These are phyloP conservation scores for Tetragonula carbonaria DNA, from an alignment of 2,888 invertebrate species.

Conservation along the genomic window DNA sequence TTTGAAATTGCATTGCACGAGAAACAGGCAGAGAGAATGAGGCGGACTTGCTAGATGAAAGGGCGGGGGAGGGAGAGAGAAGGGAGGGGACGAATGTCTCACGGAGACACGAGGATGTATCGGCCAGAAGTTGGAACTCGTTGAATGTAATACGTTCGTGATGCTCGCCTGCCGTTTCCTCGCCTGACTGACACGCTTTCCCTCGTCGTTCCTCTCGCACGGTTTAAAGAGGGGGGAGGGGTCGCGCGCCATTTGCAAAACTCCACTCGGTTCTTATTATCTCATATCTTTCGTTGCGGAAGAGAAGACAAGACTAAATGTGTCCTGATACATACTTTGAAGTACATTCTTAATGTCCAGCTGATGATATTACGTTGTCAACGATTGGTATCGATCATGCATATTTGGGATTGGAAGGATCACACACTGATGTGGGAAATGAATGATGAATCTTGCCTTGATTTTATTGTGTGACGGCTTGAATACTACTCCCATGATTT, in stretches of 20 bases:
- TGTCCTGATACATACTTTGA: too few species aligned
- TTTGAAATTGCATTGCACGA: slow-evolving; percentile 67
- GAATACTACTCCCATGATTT: too few species aligned
- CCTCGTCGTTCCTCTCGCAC: slow-evolving; percentile 53
- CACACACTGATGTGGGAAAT: too few species aligned
- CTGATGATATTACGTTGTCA: too few species aligned
- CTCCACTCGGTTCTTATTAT: too few species aligned
- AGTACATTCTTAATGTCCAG: too few species aligned
- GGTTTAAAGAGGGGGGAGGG: slow-evolving; percentile 59
- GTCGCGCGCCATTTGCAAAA: slow-evolving; percentile 34
- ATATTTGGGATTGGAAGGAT: too few species aligned
- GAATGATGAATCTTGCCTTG: too few species aligned
- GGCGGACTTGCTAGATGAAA: slow-evolving; percentile 18
- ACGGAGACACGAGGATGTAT: slow-evolving; percentile 22
- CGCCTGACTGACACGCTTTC: slow-evolving; percentile 54
- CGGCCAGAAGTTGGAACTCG: slow-evolving; percentile 3
- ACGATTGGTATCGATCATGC: too few species aligned
- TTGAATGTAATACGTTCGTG: slow-evolving; percentile 34
- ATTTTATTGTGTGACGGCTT: too few species aligned
- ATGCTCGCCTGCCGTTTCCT: slow-evolving; percentile 45
- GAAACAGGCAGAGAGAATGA: slow-evolving; percentile 26
- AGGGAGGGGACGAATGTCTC: slow-evolving; percentile 10
- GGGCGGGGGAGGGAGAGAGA: neutral
- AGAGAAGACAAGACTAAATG: too few species aligned
- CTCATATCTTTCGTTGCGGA: neutral